phyloP scores from a whole-genome alignment of 2,113 vertebrate species.

The Pycnonotus jocosus region DNA sequence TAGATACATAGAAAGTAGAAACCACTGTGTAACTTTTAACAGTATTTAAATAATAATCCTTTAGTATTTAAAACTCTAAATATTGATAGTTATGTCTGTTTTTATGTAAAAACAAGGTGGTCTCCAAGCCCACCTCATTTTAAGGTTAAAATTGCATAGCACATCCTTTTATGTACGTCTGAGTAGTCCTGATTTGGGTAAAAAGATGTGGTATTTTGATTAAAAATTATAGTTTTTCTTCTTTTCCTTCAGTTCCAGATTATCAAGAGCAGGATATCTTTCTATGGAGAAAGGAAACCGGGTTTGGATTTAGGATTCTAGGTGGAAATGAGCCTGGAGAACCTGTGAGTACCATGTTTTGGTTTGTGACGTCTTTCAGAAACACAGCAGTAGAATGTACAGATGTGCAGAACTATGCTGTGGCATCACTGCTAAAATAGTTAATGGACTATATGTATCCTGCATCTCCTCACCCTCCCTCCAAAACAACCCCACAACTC shows the following conservation, averaged over 20 bases:
- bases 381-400: background rate
- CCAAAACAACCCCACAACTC: background rate
- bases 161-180: background rate
- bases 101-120: background rate
- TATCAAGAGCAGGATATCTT: conserved; percentile 99
- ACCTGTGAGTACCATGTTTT: conserved; percentile 80
- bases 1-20: background rate
- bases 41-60: background rate
- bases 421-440: background rate
- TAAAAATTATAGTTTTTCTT: background rate
- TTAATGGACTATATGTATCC: background rate
- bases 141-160: background rate
- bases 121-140: background rate
- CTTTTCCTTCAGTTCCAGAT: conserved; percentile 88
- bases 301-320: conserved; percentile 98
- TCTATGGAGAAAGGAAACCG: conserved; percentile 99
- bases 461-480: background rate
- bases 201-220: background rate
- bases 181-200: background rate
- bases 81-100: background rate
- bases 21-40: background rate
- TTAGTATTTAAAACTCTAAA: background rate
- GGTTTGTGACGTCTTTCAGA: background rate
- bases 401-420: background rate
- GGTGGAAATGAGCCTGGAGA: conserved; percentile 99